These are phyloP conservation scores for Chymomyza fuscimana DNA, from an alignment of 2,888 invertebrate genomes.

Conservation along the genomic window DNA sequence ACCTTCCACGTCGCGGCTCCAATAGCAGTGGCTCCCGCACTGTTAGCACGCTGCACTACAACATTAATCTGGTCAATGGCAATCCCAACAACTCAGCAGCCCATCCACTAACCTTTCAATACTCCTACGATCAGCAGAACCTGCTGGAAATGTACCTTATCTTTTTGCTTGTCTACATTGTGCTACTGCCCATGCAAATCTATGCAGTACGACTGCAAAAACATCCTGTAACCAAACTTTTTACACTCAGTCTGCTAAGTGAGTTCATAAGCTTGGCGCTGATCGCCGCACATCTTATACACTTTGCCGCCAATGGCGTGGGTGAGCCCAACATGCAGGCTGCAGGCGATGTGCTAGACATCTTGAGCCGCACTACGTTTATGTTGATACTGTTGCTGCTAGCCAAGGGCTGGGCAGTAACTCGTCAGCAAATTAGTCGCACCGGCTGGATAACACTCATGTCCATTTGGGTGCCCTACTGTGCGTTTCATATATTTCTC, in stretches of 20 bases:
- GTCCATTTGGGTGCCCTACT: slow-evolving; percentile 93
- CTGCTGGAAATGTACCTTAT: slow-evolving; percentile 93
- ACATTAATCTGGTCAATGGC: slow-evolving; percentile 98
- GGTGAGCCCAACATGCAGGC: slow-evolving; percentile 91
- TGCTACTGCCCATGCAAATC: slow-evolving; percentile 92
- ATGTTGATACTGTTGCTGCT: slow-evolving; percentile 94
- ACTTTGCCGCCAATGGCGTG: slow-evolving; percentile 94
- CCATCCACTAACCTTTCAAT: slow-evolving; percentile 95
- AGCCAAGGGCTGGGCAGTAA: slow-evolving; percentile 98
- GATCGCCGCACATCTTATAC: slow-evolving; percentile 92
- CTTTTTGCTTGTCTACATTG: slow-evolving; percentile 92
- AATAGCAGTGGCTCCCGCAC: slow-evolving; percentile 37
- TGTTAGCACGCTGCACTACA: slow-evolving; percentile 86
- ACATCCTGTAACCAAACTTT: slow-evolving; percentile 94
- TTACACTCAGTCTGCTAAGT: slow-evolving; percentile 91
- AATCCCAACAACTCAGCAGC: slow-evolving; percentile 91
- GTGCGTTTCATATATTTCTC: slow-evolving; percentile 92
- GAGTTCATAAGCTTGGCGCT: slow-evolving; percentile 92
- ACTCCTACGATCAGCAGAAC: slow-evolving; percentile 97
- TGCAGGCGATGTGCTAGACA: slow-evolving; percentile 95
- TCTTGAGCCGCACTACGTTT: slow-evolving; percentile 95
- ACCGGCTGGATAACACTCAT: slow-evolving; percentile 83
- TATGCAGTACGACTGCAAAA: slow-evolving; percentile 93
- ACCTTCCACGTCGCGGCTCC: slow-evolving; percentile 37
- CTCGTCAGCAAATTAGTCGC: slow-evolving; percentile 92